phyloP scores from a whole-genome alignment of 2,888 invertebrate genomes.

The Eugnorisma glareosa region DNA sequence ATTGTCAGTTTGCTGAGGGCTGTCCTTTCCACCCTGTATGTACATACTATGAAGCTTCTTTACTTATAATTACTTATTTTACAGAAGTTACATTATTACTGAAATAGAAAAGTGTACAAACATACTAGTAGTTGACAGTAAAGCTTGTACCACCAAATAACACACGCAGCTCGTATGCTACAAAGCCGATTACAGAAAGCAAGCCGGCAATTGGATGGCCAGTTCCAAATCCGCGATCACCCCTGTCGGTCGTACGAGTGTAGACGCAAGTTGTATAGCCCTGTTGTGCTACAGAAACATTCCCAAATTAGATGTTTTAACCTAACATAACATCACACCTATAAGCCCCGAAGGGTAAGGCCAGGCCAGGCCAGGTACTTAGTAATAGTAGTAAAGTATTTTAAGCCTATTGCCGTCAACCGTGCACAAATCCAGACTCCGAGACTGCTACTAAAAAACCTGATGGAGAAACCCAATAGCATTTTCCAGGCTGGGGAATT shows the following conservation, averaged over 20 bases:
- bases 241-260: not conserved
- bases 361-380: too few relatives aligned
- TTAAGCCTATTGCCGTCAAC: too few relatives aligned
- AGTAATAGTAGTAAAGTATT: too few relatives aligned
- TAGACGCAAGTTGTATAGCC: not conserved
- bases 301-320: not conserved
- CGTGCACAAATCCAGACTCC: too few relatives aligned
- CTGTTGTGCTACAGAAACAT: not conserved
- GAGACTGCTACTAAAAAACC: too few relatives aligned
- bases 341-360: too few relatives aligned
- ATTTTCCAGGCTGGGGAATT: too few relatives aligned
- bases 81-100: not conserved
- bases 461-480: too few relatives aligned
- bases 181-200: slow-evolving; percentile 10
- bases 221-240: not conserved
- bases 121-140: not conserved
- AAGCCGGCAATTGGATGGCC: slow-evolving; percentile 12
- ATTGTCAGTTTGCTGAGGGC: too few relatives aligned
- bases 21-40: not conserved
- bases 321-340: too few relatives aligned
- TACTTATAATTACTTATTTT: not conserved
- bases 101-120: not conserved
- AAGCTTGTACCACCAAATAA: not conserved
- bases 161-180: not conserved
- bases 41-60: not conserved